Conservation (phyloP, 1,140 invertebrate genomes). For the Ctenoplectra terminalis region DNA sequence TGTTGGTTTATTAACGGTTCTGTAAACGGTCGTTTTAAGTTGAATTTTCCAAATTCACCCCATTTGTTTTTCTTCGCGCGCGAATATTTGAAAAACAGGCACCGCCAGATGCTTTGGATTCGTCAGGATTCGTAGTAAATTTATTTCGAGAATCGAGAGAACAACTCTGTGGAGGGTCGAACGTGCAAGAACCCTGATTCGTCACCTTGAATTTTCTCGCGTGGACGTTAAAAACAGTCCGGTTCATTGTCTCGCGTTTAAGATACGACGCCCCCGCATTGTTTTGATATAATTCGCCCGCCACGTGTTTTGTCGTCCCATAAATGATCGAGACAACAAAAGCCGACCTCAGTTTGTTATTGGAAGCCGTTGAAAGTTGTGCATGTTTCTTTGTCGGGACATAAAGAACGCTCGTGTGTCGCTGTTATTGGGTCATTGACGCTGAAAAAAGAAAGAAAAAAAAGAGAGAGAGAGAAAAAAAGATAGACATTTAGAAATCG, state of each 20-base stretch:
- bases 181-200: not conserved
- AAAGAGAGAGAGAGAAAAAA: not conserved
- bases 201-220: constrained; percentile 44
- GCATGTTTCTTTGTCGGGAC: not conserved
- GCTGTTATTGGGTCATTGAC: constrained; percentile 26
- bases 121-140: not conserved
- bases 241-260: constrained; percentile 22
- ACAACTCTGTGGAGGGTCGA: constrained; percentile 9
- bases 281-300: constrained; percentile 30
- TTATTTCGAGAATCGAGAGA: constrained; percentile 32
- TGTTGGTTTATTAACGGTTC: not conserved
- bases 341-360: constrained; percentile 20
- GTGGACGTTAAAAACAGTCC: constrained; percentile 22
- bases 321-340: constrained; percentile 22
- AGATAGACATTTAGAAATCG: not conserved
- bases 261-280: constrained; percentile 25
- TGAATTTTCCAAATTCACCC: not conserved
- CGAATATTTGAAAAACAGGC: not conserved
- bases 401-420: not conserved
- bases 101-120: not conserved
- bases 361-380: constrained; percentile 10
- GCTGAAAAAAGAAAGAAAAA: not conserved
- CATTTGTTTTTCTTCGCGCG: not conserved
- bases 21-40: too few species aligned
- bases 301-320: constrained; percentile 10